Evolutionary conservation across 2,888 invertebrate species (phyloP).

Genomic region (Actias luna): DNA sequence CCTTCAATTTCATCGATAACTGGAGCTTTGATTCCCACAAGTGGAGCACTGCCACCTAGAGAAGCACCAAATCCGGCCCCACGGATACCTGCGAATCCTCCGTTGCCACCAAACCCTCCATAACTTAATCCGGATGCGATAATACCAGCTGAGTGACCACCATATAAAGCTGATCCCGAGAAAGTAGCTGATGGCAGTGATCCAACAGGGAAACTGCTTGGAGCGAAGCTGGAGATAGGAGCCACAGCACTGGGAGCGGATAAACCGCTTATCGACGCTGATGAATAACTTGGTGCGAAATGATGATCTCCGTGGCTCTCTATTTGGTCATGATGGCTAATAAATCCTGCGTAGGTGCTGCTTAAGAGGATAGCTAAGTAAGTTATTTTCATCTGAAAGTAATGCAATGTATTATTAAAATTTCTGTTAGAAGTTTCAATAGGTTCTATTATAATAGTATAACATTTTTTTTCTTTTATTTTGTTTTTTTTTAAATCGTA

Average conservation of each 20-base stretch:
- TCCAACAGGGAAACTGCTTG: constrained; percentile 69
- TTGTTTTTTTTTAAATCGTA: too few species aligned
- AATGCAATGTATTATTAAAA: too few species aligned
- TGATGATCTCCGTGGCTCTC: constrained; percentile 18
- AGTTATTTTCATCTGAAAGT: constrained; percentile 68
- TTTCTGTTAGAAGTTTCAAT: too few species aligned
- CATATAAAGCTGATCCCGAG: constrained; percentile 43
- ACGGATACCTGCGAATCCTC: constrained; percentile 23
- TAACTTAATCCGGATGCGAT: constrained; percentile 19
- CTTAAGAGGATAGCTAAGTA: constrained; percentile 70
- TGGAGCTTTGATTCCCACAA: constrained; percentile 58
- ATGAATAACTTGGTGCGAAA: constrained; percentile 23
- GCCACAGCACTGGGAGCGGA: constrained; percentile 27
- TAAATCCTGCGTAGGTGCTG: constrained; percentile 57
- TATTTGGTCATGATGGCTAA: constrained; percentile 19
- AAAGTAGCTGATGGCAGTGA: constrained; percentile 69
- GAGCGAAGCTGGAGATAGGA: constrained; percentile 60
- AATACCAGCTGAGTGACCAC: constrained; percentile 26
- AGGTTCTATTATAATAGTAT: too few species aligned
- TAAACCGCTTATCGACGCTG: constrained; percentile 23
- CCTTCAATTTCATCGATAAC: constrained; percentile 70
- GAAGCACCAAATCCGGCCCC: constrained; percentile 22
- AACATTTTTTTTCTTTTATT: too few species aligned
- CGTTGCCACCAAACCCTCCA: constrained; percentile 12
- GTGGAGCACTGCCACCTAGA: constrained; percentile 47